Percentiles rank a stretch among this genome's conserved stretches.
Conservation (phyloP, 2,113 vertebrate species). For the Rafetus swinhoei region DNA sequence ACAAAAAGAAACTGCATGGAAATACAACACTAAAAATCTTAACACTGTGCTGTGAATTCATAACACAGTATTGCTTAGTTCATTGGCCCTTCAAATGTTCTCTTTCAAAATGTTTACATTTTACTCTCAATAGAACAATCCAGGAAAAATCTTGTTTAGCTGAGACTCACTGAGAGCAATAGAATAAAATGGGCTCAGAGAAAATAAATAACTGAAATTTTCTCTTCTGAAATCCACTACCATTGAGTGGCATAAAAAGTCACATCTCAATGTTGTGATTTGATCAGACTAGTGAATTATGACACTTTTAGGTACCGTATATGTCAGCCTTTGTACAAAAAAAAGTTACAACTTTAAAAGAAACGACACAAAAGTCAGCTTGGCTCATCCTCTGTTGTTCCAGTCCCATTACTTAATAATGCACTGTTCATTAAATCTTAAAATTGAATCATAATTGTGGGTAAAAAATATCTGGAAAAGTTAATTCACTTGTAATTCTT, state of each 20-base stretch:
- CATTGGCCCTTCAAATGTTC: not conserved
- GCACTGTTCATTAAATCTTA: not conserved
- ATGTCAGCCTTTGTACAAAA: not conserved
- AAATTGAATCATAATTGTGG: not conserved
- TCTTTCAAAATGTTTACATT: not conserved
- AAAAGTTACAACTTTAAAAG: conserved; percentile 28
- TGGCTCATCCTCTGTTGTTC: conserved; percentile 27
- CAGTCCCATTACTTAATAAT: not conserved
- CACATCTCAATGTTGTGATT: not conserved
- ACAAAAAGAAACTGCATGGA: conserved; percentile 1
- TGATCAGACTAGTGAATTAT: conserved; percentile 3
- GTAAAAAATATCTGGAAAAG: not conserved
- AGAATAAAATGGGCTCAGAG: not conserved
- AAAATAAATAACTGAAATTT: not conserved
- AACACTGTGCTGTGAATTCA: not conserved
- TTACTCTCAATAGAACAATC: not conserved
- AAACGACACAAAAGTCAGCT: not conserved
- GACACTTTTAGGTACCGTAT: not conserved
- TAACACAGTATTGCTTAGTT: not conserved
- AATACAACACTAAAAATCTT: conserved; percentile 6
- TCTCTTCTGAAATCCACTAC: not conserved
- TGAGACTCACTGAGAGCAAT: fast-evolving
- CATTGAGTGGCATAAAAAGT: not conserved
- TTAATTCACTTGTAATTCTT: conserved; percentile 20
- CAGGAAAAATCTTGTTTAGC: fast-evolving